A percentile compares a stretch with the other conserved stretches of the same genome.
These are phyloP conservation scores for Drosophila stalkeri DNA, from an alignment of 2,888 invertebrate species.

Conservation along the genomic window DNA sequence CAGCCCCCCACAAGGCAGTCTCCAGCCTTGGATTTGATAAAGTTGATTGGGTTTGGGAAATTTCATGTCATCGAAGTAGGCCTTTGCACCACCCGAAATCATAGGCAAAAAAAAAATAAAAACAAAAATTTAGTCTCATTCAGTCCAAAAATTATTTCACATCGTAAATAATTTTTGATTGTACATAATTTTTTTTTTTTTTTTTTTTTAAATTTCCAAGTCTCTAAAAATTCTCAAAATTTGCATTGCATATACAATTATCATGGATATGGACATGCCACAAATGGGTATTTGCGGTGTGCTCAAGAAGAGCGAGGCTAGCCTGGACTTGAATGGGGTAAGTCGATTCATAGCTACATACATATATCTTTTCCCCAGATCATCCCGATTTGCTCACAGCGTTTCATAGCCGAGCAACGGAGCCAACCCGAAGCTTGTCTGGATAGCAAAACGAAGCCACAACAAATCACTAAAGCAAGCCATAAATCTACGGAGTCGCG, in stretches of 20 bases:
- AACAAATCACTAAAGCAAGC: neutral
- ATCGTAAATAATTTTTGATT: neutral
- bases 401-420: slow-evolving; percentile 8
- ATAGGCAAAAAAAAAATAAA: neutral
- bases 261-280: slow-evolving; percentile 2
- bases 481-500: neutral
- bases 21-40: neutral
- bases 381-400: neutral
- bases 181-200: neutral
- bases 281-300: neutral
- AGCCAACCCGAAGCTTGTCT: neutral
- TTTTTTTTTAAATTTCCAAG: neutral
- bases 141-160: neutral
- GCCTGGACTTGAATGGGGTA: slow-evolving; percentile 14
- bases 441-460: neutral
- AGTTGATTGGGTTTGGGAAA: neutral
- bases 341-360: neutral
- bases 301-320: slow-evolving; percentile 3
- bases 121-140: neutral
- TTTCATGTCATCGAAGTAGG: neutral
- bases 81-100: neutral
- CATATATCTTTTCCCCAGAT: neutral
- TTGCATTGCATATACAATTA: neutral
- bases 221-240: neutral
- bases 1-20: neutral